Percentiles rank a stretch among this genome's conserved stretches.
Conservation (phyloP, 2,888 invertebrate genomes). For the Hipparchia sbordonii region DNA sequence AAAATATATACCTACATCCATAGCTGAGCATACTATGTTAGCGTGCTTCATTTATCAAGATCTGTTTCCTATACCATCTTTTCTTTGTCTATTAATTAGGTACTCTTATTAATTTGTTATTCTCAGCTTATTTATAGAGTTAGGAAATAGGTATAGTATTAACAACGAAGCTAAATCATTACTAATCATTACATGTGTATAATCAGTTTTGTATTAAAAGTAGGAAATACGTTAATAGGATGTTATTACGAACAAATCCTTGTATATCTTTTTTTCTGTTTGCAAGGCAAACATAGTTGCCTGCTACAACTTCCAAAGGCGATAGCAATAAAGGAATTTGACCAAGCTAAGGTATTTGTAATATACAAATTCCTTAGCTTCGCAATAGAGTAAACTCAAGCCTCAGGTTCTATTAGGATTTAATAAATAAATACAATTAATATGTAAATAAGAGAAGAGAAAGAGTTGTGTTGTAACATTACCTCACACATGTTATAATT, state of each 20-base stretch:
- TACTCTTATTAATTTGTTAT: slow-evolving; percentile 1
- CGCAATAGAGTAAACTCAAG: too few species aligned
- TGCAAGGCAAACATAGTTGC: background rate
- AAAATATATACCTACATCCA: slow-evolving; percentile 2
- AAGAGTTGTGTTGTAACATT: background rate
- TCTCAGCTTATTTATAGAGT: background rate
- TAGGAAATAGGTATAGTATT: slow-evolving; percentile 10
- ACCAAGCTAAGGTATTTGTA: background rate
- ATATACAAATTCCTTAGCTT: too few species aligned
- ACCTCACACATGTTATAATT: background rate
- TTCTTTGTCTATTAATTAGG: slow-evolving; percentile 12
- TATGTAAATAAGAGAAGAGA: background rate
- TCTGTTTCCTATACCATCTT: slow-evolving; percentile 25
- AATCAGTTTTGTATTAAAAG: background rate
- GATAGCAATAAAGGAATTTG: background rate
- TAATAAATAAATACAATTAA: background rate
- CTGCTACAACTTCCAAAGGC: background rate
- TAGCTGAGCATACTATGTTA: background rate
- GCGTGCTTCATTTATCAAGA: slow-evolving; percentile 16
- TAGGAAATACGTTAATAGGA: slow-evolving; percentile 4
- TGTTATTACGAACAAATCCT: slow-evolving; percentile 7
- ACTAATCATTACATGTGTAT: background rate
- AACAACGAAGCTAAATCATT: background rate
- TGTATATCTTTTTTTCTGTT: background rate
- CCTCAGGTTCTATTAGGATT: background rate